Base-by-base conservation (phyloP, 2,888 invertebrate species). In the Uropetala carovei region DNA sequence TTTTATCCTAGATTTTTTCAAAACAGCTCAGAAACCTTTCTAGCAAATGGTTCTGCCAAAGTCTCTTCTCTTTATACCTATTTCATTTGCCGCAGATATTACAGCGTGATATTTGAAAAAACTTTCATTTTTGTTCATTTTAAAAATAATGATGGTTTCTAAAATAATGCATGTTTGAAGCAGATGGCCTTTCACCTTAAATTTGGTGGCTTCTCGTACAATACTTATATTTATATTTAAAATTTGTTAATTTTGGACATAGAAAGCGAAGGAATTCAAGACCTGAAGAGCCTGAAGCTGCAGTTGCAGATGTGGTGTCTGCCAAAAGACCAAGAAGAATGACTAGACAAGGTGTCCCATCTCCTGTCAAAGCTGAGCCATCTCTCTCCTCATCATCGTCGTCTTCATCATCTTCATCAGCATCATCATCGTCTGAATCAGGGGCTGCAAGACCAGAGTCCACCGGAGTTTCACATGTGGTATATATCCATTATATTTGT, bases 401-500 rank as follows among this genome's bases (percentile, higher is more conserved):
- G 0, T 89, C 89, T 10, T 89, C 64, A 5, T 89, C 89, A 18
- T 56, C 89, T 11, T 89, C 89, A 43, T 89, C 89, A 43, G 56
- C 64, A 30, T 89, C 89, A 43, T 68, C 89, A 16, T 89, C 89
- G 43, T 89, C 89, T 64, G 89, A 89, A 89, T 89, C 89, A 64
- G 89, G 89, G 13, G 89, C 89, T 64, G 89, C 95, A 7, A 95
- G 95, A 91, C 95, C 95, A 18, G 95, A 95, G 93, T 95, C 95
- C 11, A 95, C 95, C 16, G 95, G 95, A 43, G 94, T 95, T 92
- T 94, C 94, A 91, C 94, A 94, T 89, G 95, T 94, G 89, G 95
- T 95, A 93, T 93, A 94, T 93, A 0, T 18, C 57, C 56, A 18
- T 83, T 11, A 14, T 14, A 11, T 83, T 56, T 56, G 18, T 18